Evolutionary conservation across 1,140 invertebrate genomes (phyloP), one percentile per base, ranked within the genome.

Genomic region (Drosophila mayri): DNA sequence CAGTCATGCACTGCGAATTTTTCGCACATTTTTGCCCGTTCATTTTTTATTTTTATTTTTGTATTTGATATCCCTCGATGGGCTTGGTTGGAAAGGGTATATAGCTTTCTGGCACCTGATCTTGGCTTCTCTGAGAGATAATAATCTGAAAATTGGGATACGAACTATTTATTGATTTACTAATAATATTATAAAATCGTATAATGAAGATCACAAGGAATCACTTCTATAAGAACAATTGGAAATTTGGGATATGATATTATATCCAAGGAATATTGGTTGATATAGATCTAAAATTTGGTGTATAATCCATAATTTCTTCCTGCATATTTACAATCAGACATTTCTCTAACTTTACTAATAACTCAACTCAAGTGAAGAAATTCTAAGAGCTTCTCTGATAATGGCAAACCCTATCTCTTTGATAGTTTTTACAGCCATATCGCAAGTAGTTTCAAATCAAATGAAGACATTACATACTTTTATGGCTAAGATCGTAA

Each of bases 11-110:
- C 50, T 52, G 57, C 52, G 49, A 74, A 86, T 85, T 81, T 86
- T 83, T 79, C 79, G 57, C 83, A 76, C 84, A 83, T 79, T 79
- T 65, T 58, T 75, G 68, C 22, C 44, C 11, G 43, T 46, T 41
- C 52, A 61, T 43, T 57, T 76, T 44, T 43, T 40, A 37, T 28
- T 28, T 30, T 30, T 25, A 3, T 30, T 30, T 30, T 67, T 32
- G 38, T 70, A 65, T 68, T 43, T 65, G 46, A 41, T 68, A 67
- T 65, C 61, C 30, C 12, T 38, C 20, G 16, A 38, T 18, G 5
- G 10, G 3, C 0, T 35, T 1, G 11, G n/a, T 7, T 8, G 28
- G 1, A 6, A 12, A 8, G 43, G 43, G 67, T 44, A 71, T 70
- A 70, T 68, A 12, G 3, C 6, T 11, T 37, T 9, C 7, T 22